Conservation (phyloP, 2,888 invertebrate species). For the Himalopsyche kuldschensis region DNA sequence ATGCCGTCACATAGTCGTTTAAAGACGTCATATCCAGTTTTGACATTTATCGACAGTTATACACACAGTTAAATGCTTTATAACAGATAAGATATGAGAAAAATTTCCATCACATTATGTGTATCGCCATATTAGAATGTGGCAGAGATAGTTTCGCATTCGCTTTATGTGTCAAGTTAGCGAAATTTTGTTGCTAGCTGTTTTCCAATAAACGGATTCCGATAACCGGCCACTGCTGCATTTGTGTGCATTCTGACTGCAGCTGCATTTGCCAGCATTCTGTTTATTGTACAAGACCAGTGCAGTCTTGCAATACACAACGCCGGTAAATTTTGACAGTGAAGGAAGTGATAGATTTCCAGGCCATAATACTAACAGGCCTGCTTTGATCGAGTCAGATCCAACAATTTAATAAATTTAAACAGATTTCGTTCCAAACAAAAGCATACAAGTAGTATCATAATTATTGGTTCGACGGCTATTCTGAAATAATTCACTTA, state of each 20-base stretch:
- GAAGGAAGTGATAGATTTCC: background rate
- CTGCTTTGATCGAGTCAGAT: too few species aligned
- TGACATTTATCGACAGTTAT: too few species aligned
- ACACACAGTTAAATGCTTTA: too few species aligned
- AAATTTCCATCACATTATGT: background rate
- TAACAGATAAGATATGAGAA: background rate
- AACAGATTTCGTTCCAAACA: too few species aligned
- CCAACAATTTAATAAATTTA: too few species aligned
- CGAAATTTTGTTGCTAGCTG: constrained; percentile 9
- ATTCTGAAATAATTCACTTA: too few species aligned
- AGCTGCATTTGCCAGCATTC: background rate
- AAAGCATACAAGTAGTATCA: too few species aligned
- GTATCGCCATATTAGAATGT: background rate
- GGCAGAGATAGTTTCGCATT: background rate
- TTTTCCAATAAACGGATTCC: constrained; percentile 22
- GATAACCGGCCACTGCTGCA: background rate
- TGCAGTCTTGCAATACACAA: background rate
- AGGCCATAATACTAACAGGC: background rate
- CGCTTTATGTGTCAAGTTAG: constrained; percentile 7
- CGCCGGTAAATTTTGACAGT: background rate
- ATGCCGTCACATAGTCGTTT: too few species aligned
- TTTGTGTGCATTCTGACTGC: background rate
- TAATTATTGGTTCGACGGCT: too few species aligned
- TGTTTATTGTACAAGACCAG: background rate
- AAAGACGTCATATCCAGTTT: too few species aligned